phyloP scores from a whole-genome alignment of 2,888 invertebrate genomes.

The Mamestra brassicae region DNA sequence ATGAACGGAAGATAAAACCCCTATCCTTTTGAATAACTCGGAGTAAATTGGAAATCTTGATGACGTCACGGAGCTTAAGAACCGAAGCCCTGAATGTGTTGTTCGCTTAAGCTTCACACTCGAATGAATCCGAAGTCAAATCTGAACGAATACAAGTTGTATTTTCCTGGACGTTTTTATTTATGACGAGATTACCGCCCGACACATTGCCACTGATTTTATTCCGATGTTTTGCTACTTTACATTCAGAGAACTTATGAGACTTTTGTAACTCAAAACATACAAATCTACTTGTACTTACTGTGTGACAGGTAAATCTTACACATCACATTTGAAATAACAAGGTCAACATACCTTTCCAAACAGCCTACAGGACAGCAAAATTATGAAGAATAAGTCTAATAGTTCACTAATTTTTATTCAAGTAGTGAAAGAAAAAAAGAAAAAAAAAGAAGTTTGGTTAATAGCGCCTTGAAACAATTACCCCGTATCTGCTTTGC shows the following conservation, averaged over 20 bases:
- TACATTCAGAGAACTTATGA: constrained; percentile 37
- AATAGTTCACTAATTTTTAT: not conserved
- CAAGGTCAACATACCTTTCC: not conserved
- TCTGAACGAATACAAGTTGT: constrained; percentile 54
- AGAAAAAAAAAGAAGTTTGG: too few relatives aligned
- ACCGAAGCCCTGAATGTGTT: constrained; percentile 67
- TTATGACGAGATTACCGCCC: constrained; percentile 54
- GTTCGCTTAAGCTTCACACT: constrained; percentile 67
- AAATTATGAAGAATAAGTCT: too few relatives aligned
- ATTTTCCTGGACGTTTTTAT: constrained; percentile 59
- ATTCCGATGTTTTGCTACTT: constrained; percentile 47
- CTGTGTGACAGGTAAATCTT: not conserved
- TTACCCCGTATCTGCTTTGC: not conserved
- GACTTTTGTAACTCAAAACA: constrained; percentile 13
- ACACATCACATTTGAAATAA: not conserved
- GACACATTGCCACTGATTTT: constrained; percentile 51
- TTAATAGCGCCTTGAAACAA: too few relatives aligned
- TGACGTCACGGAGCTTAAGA: constrained; percentile 72
- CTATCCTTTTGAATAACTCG: constrained; percentile 71
- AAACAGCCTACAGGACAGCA: not conserved
- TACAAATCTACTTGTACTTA: not conserved
- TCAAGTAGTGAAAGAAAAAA: not conserved
- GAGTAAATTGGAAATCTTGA: constrained; percentile 75
- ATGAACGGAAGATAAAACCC: constrained; percentile 72
- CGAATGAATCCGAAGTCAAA: constrained; percentile 67